Conservation (phyloP, 2,888 invertebrate genomes). For the Gerris lacustris region DNA sequence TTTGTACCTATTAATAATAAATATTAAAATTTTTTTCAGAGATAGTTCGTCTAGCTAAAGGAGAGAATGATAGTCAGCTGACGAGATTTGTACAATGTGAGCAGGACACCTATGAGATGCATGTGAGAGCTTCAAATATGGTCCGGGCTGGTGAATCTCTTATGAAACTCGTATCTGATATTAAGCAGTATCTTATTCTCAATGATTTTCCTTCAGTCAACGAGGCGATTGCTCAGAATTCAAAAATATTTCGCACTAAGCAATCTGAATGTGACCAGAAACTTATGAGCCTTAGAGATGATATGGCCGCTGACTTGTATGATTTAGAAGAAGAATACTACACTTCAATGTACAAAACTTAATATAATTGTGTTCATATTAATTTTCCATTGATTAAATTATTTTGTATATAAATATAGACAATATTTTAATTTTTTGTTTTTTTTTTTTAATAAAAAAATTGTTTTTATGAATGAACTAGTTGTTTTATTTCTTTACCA, state of each 20-base stretch:
- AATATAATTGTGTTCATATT: not conserved
- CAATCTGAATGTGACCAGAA: slow-evolving; percentile 89
- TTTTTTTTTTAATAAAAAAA: too few relatives aligned
- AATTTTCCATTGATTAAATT: too few relatives aligned
- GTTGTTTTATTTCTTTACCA: too few relatives aligned
- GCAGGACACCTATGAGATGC: slow-evolving; percentile 93
- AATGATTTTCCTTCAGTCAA: slow-evolving; percentile 98
- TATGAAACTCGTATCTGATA: slow-evolving; percentile 92
- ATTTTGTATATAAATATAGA: too few relatives aligned
- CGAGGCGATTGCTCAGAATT: slow-evolving; percentile 89
- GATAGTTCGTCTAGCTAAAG: slow-evolving; percentile 75
- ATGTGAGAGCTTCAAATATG: slow-evolving; percentile 91
- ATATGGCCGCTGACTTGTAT: slow-evolving; percentile 86
- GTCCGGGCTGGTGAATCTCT: slow-evolving; percentile 92
- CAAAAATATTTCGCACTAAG: slow-evolving; percentile 74
- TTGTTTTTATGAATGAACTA: too few relatives aligned
- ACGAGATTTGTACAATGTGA: slow-evolving; percentile 84
- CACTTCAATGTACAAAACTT: slow-evolving; percentile 60
- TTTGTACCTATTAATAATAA: too few relatives aligned
- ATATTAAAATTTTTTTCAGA: slow-evolving; percentile 47
- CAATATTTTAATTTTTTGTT: too few relatives aligned
- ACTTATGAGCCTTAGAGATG: slow-evolving; percentile 79
- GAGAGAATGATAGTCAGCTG: slow-evolving; percentile 82
- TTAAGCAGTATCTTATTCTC: slow-evolving; percentile 92
- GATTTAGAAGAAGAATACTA: slow-evolving; percentile 90